A percentile compares a stretch with the other conserved stretches of the same genome.
These are phyloP conservation scores for Hippocampus comes DNA, from an alignment of 2,113 vertebrate species.

Conservation along the genomic window DNA sequence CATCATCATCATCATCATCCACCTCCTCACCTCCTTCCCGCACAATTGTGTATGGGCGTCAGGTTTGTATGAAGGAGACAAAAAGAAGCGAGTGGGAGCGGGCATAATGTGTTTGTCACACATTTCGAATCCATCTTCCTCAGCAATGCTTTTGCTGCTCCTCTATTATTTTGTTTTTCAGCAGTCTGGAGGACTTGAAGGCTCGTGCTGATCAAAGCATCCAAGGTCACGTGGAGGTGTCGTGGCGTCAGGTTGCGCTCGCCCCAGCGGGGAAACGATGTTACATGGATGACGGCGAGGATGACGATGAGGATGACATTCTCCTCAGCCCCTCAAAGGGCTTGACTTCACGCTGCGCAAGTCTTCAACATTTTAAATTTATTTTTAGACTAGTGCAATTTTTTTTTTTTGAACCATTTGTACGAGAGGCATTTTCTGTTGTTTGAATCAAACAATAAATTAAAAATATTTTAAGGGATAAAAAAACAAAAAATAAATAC, in stretches of 20 bases:
- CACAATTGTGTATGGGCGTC: not conserved
- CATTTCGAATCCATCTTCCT: slow-evolving; percentile 31
- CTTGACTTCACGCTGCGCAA: slow-evolving; percentile 1
- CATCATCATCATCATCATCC: slow-evolving; percentile 15
- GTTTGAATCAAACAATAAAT: too few relatives aligned
- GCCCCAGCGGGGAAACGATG: slow-evolving; percentile 17
- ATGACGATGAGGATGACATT: not conserved
- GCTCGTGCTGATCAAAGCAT: not conserved
- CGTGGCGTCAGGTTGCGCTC: slow-evolving; percentile 7
- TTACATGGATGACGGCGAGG: slow-evolving; percentile 4
- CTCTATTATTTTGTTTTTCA: slow-evolving; percentile 10
- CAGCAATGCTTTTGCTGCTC: slow-evolving; percentile 8
- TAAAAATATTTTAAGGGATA: too few relatives aligned
- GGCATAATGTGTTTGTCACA: slow-evolving; percentile 41
- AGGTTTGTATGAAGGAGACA: slow-evolving; percentile 17
- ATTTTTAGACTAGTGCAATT: too few relatives aligned
- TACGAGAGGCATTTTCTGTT: too few relatives aligned
- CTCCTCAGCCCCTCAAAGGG: slow-evolving; percentile 11
- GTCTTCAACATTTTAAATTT: not conserved
- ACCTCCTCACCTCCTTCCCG: slow-evolving; percentile 46
- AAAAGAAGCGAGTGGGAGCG: slow-evolving; percentile 20
- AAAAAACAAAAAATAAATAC: too few relatives aligned
- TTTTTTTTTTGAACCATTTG: too few relatives aligned
- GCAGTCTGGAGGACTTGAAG: slow-evolving; percentile 21
- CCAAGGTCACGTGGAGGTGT: slow-evolving; percentile 25